Percentiles rank a stretch among this genome's conserved stretches.
These are phyloP conservation scores for Ostrea denselamellosa DNA, from an alignment of 1,140 invertebrate species.

Conservation along the genomic window DNA sequence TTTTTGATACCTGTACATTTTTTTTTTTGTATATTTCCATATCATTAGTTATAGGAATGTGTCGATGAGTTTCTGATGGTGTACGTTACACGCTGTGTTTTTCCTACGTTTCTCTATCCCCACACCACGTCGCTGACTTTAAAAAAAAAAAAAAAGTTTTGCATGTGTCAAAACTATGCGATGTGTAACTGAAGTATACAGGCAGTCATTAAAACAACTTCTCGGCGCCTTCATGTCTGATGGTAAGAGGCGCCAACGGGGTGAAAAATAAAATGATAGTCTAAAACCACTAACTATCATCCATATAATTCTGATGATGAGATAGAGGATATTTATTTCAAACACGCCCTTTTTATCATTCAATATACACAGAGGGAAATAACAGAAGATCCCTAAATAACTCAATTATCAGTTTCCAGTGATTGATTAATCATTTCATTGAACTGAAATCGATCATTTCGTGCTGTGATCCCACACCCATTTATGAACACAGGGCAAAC, in stretches of 20 bases:
- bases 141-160: background rate
- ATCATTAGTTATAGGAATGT: too few species aligned
- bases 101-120: background rate
- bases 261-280: background rate
- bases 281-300: background rate
- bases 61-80: too few species aligned
- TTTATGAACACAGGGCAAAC: background rate
- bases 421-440: background rate
- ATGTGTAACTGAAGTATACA: background rate
- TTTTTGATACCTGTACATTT: too few species aligned
- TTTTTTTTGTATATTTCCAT: too few species aligned
- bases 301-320: background rate
- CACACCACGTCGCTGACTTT: background rate
- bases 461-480: background rate
- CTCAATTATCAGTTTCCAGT: background rate
- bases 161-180: conserved; percentile 14
- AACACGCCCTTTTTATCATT: background rate
- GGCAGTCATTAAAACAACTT: background rate
- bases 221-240: background rate
- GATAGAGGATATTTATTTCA: background rate
- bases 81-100: too few species aligned
- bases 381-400: background rate
- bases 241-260: background rate
- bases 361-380: background rate
- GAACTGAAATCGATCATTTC: conserved; percentile 6